Percentiles rank a stretch among this genome's conserved stretches.
Conservation (phyloP, 2,113 vertebrate genomes). For the Typhlomys cinereus region DNA sequence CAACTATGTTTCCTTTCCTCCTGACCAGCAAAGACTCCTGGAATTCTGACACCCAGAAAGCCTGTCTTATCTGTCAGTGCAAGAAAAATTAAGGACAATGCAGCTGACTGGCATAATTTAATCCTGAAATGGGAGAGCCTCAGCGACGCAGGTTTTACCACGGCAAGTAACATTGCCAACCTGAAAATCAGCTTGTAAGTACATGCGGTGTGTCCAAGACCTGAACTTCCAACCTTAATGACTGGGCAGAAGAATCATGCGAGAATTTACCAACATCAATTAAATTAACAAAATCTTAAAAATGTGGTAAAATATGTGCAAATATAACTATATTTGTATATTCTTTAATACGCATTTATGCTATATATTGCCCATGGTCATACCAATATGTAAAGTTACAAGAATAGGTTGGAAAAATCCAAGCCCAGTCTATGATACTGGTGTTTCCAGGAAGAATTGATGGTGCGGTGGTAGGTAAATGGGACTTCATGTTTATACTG, state of each 20-base stretch:
- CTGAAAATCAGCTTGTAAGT: conserved; percentile 88
- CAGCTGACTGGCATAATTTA: conserved; percentile 97
- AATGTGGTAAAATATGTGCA: background rate
- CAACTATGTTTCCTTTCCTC: conserved; percentile 28
- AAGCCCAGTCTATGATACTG: background rate
- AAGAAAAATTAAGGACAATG: conserved; percentile 95
- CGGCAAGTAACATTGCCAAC: conserved; percentile 89
- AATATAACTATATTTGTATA: background rate
- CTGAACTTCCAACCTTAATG: no score
- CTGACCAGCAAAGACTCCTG: conserved; percentile 79
- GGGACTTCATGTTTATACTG: background rate
- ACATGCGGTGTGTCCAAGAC: background rate
- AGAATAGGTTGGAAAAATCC: background rate
- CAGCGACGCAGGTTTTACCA: conserved; percentile 88
- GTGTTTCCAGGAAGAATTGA: background rate
- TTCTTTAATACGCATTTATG: background rate
- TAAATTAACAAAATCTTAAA: background rate
- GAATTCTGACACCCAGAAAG: conserved; percentile 84
- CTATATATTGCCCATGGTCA: background rate
- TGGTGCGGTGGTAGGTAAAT: background rate
- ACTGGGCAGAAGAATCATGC: background rate
- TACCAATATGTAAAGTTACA: background rate
- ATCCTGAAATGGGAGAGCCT: conserved; percentile 93
- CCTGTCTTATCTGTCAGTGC: conserved; percentile 90
- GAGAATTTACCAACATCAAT: background rate